Percentiles rank a stretch among this genome's conserved stretches.
Evolutionary conservation across 2,888 invertebrate genomes (phyloP).

Genomic region (Lordiphosa fenestrarum): DNA sequence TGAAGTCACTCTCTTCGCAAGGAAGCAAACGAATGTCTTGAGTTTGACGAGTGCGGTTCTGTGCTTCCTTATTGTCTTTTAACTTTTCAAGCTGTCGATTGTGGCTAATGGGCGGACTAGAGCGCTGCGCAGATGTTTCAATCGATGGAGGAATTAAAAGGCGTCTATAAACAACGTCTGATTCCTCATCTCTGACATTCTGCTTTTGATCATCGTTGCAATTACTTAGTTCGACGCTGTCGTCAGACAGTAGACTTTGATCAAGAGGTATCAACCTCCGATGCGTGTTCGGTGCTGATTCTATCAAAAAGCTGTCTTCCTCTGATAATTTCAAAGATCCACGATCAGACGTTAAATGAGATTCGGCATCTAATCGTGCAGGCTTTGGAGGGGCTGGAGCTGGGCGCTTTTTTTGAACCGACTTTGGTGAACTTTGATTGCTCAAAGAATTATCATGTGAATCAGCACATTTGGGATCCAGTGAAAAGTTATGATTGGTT

Average conservation of each 20-base stretch:
- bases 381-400: conserved; percentile 82
- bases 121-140: conserved; percentile 60
- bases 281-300: conserved; percentile 1
- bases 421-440: conserved; percentile 76
- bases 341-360: conserved; percentile 27
- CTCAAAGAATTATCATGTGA: neutral
- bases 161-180: conserved; percentile 72
- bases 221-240: conserved; percentile 31
- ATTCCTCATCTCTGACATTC: conserved; percentile 40
- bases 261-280: conserved; percentile 68
- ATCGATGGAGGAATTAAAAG: conserved; percentile 62
- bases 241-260: conserved; percentile 56
- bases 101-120: conserved; percentile 42
- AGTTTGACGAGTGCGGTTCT: conserved; percentile 82
- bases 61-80: conserved; percentile 83
- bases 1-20: conserved; percentile 61
- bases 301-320: conserved; percentile 17
- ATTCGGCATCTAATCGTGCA: conserved; percentile 36
- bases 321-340: conserved; percentile 64
- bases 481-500: neutral
- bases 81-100: conserved; percentile 81
- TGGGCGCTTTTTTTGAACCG: conserved; percentile 83
- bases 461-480: neutral
- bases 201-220: conserved; percentile 52
- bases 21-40: conserved; percentile 66